Percentiles rank a stretch among this genome's conserved stretches.
These are phyloP conservation scores for Monopis laevigella DNA, from an alignment of 2,888 invertebrate species.

Conservation along the genomic window DNA sequence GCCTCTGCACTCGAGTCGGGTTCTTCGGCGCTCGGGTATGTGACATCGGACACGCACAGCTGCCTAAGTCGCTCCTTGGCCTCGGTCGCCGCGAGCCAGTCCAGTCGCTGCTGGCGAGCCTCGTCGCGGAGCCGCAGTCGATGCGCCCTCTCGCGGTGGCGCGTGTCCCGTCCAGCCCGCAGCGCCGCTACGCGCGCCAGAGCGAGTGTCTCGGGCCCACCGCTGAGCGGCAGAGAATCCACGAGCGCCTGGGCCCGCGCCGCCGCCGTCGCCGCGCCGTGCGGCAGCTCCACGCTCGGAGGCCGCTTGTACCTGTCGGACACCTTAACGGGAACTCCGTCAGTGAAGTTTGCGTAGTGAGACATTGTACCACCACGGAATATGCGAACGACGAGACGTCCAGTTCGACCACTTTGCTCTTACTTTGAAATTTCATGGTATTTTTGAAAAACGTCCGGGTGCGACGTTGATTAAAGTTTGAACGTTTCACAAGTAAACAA, in stretches of 20 bases:
- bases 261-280: conserved; percentile 41
- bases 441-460: too few species aligned
- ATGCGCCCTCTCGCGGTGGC: conserved; percentile 69
- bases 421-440: too few species aligned
- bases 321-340: conserved; percentile 88
- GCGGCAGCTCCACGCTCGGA: conserved; percentile 65
- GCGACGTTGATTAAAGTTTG: too few species aligned
- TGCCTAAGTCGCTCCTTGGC: conserved; percentile 41
- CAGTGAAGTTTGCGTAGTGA: conserved; percentile 73
- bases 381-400: conserved; percentile 1
- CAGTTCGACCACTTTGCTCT: too few species aligned
- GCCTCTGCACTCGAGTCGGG: too few species aligned
- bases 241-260: conserved; percentile 45
- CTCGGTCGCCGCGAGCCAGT: conserved; percentile 56
- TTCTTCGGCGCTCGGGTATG: conserved; percentile 71
- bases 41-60: conserved; percentile 65
- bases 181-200: conserved; percentile 77
- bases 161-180: conserved; percentile 70
- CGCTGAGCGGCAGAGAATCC: conserved; percentile 69
- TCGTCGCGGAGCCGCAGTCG: conserved; percentile 69
- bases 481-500: too few species aligned
- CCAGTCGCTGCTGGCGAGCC: conserved; percentile 62
- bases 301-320: conserved; percentile 88
- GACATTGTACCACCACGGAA: conserved; percentile 35
- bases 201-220: conserved; percentile 76